Base-by-base conservation (phyloP, 2,797 vertebrate species). In the Gymnodraco acuticeps region DNA sequence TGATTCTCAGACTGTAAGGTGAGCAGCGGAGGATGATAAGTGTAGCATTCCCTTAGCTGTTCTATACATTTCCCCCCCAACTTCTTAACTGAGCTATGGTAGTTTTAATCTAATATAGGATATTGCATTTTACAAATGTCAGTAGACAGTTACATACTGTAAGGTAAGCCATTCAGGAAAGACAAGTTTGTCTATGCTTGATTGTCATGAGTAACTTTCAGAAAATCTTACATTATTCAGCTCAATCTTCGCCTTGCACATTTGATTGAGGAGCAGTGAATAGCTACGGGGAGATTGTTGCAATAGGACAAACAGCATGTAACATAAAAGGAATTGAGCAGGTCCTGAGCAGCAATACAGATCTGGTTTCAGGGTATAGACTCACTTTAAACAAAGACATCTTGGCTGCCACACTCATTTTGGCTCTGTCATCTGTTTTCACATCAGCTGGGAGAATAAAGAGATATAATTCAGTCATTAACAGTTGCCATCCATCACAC, bases 301-400 rank as follows among this genome's bases (percentile, higher is more conserved):
- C 33, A 38, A 38, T 38, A 38, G 33, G 33, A 38, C 31, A 53
- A 69, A 48, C 74, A 27, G 67, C 70, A 81, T 74, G 59, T 42
- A 27, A n/a, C 17, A 23, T 27, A 9, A 70, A 65, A 59, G 16
- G 48, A 45, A 79, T 51, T 31, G 53, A 75, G 17, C 64, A 64
- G 58, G 73, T 84, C 55, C 52, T 19, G 19, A 73, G 19, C 50
- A 71, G 64, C 64, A 60, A 38, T 58, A 14, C 47, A 43, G 77
- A 20, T 85, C 78, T 10, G 1, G 73, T 88, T 86, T 83, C 86
- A 80, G 65, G 0, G 41, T 48, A 58, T 19, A 16, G 45, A 86
- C 93, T 89, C 87, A 96, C 95, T 92, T 95, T 96, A 85, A 96
- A 96, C 90, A 96, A 92, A 86, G 95, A 95, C 95, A 95, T 95